phyloP scores from a whole-genome alignment of 2,888 invertebrate species.

The Oxyscelio sp. region DNA sequence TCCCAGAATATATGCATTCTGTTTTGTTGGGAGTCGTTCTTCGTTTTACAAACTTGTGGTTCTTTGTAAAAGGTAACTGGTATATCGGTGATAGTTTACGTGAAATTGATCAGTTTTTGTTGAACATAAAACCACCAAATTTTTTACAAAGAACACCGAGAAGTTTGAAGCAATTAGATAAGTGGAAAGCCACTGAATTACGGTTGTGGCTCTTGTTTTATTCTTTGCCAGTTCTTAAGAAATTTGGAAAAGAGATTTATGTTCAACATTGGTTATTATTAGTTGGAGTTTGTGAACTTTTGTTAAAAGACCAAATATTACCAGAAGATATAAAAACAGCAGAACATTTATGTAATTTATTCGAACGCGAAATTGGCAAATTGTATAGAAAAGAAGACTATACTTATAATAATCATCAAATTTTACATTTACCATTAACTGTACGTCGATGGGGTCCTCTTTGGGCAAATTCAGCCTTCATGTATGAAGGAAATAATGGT shows the following conservation, averaged over 20 bases:
- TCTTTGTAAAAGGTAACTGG: conserved; percentile 14
- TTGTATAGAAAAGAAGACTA: conserved; percentile 25
- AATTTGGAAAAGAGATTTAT: conserved; percentile 25
- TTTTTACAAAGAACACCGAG: conserved; percentile 18
- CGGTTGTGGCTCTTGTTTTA: conserved; percentile 23
- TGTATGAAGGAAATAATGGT: conserved; percentile 39
- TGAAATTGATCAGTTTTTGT: conserved; percentile 14
- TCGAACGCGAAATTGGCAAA: conserved; percentile 19
- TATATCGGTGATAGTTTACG: background rate
- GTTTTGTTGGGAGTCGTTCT: conserved; percentile 17
- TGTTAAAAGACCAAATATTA: conserved; percentile 40
- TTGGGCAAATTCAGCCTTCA: conserved; percentile 50
- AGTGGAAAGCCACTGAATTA: conserved; percentile 33
- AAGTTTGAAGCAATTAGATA: background rate
- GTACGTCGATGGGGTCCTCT: conserved; percentile 50
- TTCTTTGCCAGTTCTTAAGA: conserved; percentile 28
- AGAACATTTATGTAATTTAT: conserved; percentile 14
- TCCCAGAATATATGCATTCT: too few relatives aligned
- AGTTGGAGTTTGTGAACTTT: conserved; percentile 16
- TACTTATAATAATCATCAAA: conserved; percentile 36
- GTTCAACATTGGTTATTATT: conserved; percentile 44
- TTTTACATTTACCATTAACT: conserved; percentile 31
- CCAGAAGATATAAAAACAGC: conserved; percentile 9
- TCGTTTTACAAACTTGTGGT: background rate
- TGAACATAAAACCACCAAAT: conserved; percentile 6